Evolutionary conservation across 1,140 invertebrate species (phyloP).

Genomic region (Drosophila subpulchrella): DNA sequence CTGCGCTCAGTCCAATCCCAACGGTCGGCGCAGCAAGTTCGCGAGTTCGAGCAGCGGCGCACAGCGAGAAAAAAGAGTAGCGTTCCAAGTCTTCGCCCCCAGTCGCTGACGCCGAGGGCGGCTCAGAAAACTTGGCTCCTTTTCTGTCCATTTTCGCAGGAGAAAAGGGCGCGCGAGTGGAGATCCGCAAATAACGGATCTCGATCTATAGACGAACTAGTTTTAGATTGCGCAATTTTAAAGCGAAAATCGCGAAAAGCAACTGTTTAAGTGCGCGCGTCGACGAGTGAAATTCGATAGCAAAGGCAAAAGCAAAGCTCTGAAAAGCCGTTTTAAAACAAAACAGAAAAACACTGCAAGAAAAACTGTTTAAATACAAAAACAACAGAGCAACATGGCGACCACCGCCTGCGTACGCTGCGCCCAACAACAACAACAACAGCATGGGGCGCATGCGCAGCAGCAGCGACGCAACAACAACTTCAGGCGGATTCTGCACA

Average conservation of each 20-base stretch:
- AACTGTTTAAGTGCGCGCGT: constrained; percentile 38
- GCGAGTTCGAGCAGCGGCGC: constrained; percentile 40
- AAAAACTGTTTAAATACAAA: constrained; percentile 18
- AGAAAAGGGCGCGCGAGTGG: constrained; percentile 64
- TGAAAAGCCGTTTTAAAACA: constrained; percentile 65
- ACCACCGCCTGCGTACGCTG: constrained; percentile 62
- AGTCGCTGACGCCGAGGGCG: constrained; percentile 44
- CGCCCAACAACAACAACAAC: constrained; percentile 37
- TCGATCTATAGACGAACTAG: constrained; percentile 28
- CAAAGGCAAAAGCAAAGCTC: constrained; percentile 26
- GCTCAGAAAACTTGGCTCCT: constrained; percentile 54
- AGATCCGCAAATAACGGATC: constrained; percentile 38
- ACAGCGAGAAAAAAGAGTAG: constrained; percentile 21
- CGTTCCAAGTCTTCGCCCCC: constrained; percentile 38
- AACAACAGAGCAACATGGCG: constrained; percentile 64
- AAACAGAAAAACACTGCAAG: constrained; percentile 22
- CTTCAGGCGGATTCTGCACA: constrained; percentile 59
- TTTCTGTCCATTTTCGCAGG: neutral
- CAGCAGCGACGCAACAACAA: constrained; percentile 31
- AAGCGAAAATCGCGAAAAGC: constrained; percentile 18
- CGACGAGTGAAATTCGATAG: constrained; percentile 45
- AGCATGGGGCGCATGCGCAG: constrained; percentile 19
- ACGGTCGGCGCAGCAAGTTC: constrained; percentile 67
- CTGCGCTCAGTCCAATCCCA: constrained; percentile 63
- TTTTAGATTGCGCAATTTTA: constrained; percentile 44